A percentile compares a stretch with the other conserved stretches of the same genome.
These are phyloP conservation scores for Mesocentrotus franciscanus DNA, from an alignment of 53 echinoderm and acorn worm species.

Conservation along the genomic window DNA sequence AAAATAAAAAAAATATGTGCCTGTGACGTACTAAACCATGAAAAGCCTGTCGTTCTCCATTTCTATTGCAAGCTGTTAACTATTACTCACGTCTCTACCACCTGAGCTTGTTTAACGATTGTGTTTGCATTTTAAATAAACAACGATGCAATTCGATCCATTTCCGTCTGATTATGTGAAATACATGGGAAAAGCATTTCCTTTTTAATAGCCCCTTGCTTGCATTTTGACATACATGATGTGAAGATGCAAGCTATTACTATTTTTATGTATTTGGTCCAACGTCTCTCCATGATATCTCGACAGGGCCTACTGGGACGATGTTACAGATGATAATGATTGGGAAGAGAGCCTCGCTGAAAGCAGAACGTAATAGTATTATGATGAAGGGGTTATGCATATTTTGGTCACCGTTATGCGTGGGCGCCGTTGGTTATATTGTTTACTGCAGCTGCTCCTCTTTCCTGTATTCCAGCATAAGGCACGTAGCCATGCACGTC, in stretches of 20 bases:
- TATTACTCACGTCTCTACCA: no score
- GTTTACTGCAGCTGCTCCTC: constrained; percentile 26
- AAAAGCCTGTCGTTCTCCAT: no score
- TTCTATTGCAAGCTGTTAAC: no score
- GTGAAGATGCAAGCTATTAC: not conserved
- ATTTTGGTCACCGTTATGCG: constrained; percentile 26
- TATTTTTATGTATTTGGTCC: not conserved
- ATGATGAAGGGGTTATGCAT: constrained; percentile 6
- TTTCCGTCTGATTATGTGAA: no score
- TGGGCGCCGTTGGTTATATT: constrained; percentile 37
- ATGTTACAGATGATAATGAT: not conserved
- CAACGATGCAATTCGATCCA: no score
- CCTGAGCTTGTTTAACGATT: no score
- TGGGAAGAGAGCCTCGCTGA: not conserved
- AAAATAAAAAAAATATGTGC: no score
- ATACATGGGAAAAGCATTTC: no score
- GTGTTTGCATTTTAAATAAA: no score
- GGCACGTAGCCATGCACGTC: constrained; percentile 23
- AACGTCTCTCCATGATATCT: not conserved
- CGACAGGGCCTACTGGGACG: not conserved
- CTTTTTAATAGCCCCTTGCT: not conserved
- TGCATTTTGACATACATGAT: not conserved
- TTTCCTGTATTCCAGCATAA: constrained; percentile 28
- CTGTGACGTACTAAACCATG: no score
- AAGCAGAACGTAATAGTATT: not conserved